Percentiles rank a stretch among this genome's conserved stretches.
Conservation (phyloP, 2,113 vertebrate species). For the Etheostoma cragini region DNA sequence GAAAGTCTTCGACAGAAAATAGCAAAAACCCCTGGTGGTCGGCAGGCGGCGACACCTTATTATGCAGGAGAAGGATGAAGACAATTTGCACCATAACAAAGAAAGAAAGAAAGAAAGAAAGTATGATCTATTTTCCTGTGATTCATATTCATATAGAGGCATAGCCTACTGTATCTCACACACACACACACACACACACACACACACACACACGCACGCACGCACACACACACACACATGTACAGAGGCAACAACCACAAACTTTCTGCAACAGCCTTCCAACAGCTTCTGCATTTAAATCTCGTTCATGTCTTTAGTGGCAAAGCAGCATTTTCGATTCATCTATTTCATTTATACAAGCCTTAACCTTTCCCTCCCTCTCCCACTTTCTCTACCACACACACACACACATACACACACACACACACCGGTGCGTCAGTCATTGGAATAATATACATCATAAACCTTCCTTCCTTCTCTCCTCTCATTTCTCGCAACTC, state of each 20-base stretch:
- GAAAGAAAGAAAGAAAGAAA: slow-evolving; percentile 8
- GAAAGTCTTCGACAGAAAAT: slow-evolving; percentile 48
- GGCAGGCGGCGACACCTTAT: slow-evolving; percentile 72
- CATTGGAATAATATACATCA: slow-evolving; percentile 71
- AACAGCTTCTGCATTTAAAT: slow-evolving; percentile 71
- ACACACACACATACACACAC: slow-evolving; percentile 20
- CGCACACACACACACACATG: neutral
- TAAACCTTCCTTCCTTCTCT: slow-evolving; percentile 52
- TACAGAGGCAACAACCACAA: slow-evolving; percentile 2
- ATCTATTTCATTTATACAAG: slow-evolving; percentile 71
- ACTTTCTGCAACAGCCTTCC: slow-evolving; percentile 59
- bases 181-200: slow-evolving; percentile 2
- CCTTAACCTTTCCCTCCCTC: neutral
- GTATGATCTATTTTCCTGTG: neutral
- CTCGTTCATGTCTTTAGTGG: slow-evolving; percentile 65
- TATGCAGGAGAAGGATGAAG: slow-evolving; percentile 48
- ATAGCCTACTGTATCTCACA: neutral
- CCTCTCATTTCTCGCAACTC: slow-evolving; percentile 57
- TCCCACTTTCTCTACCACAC: slow-evolving; percentile 3
- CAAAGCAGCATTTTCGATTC: slow-evolving; percentile 72
- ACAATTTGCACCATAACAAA: slow-evolving; percentile 17
- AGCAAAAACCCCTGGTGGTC: slow-evolving; percentile 53
- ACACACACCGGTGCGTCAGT: slow-evolving; percentile 61
- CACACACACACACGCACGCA: slow-evolving; percentile 21
- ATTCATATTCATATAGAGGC: neutral